Evolutionary conservation across 2,113 vertebrate species (phyloP).

Genomic region (Numenius arquata): DNA sequence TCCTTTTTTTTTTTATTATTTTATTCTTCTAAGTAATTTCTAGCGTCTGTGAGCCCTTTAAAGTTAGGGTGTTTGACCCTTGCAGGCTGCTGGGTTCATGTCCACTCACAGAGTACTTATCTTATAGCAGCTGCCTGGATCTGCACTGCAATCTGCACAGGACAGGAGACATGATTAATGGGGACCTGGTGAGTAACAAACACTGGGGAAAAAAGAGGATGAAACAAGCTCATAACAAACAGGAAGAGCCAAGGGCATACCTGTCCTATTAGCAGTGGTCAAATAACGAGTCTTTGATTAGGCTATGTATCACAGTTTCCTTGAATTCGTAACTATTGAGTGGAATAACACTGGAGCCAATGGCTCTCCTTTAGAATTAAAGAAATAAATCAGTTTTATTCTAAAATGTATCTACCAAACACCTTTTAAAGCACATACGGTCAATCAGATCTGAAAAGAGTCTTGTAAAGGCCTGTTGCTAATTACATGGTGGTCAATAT

Average conservation of each 20-base stretch:
- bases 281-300: constrained; percentile 34
- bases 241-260: constrained; percentile 40
- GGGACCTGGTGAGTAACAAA: neutral
- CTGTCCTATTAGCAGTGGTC: constrained; percentile 15
- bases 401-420: neutral
- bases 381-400: constrained; percentile 2
- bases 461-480: neutral
- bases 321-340: neutral
- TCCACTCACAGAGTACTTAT: neutral
- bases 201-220: neutral
- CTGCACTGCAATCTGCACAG: neutral
- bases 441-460: neutral
- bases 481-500: neutral
- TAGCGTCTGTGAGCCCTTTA: neutral
- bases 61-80: neutral
- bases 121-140: neutral
- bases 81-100: neutral
- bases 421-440: neutral
- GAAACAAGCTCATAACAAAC: constrained; percentile 8
- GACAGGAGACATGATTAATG: constrained; percentile 22
- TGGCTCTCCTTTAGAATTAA: neutral
- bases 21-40: neutral
- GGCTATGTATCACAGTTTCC: neutral
- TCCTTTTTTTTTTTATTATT: neutral
- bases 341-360: neutral